Conservation (phyloP, 2,113 vertebrate species). For the Cyprinus carpio region DNA sequence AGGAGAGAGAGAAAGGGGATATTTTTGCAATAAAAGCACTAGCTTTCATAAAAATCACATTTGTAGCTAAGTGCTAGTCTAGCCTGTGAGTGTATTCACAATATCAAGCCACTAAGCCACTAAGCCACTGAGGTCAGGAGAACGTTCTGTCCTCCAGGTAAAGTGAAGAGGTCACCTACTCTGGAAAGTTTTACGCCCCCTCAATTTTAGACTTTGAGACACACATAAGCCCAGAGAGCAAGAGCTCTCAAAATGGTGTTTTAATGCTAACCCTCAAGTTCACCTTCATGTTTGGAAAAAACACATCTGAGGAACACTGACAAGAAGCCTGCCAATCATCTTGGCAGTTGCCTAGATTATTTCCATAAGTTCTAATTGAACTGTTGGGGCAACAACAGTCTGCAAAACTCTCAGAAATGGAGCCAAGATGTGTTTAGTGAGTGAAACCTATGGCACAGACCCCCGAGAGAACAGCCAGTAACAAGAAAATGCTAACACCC, state of each 20-base stretch:
- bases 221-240: not conserved
- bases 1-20: not conserved
- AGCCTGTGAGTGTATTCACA: not conserved
- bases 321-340: slow-evolving; percentile 53
- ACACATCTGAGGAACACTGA: not conserved
- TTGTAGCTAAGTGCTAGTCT: not conserved
- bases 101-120: no score
- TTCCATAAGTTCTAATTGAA: slow-evolving; percentile 62
- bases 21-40: not conserved
- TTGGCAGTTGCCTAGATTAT: slow-evolving; percentile 58
- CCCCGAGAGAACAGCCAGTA: not conserved
- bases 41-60: not conserved
- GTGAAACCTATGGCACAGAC: slow-evolving; percentile 42
- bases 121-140: not conserved
- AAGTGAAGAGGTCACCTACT: slow-evolving; percentile 1
- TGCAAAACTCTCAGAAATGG: slow-evolving; percentile 48
- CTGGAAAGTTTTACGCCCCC: slow-evolving; percentile 16
- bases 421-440: slow-evolving; percentile 54
- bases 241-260: not conserved
- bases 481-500: slow-evolving; percentile 10
- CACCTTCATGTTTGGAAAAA: not conserved
- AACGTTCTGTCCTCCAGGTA: not conserved
- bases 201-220: not conserved
- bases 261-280: not conserved
- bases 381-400: slow-evolving; percentile 48